Percentiles rank a stretch among this genome's conserved stretches.
phyloP scores from a whole-genome alignment of 2,888 invertebrate species.

The Clivina fossor region DNA sequence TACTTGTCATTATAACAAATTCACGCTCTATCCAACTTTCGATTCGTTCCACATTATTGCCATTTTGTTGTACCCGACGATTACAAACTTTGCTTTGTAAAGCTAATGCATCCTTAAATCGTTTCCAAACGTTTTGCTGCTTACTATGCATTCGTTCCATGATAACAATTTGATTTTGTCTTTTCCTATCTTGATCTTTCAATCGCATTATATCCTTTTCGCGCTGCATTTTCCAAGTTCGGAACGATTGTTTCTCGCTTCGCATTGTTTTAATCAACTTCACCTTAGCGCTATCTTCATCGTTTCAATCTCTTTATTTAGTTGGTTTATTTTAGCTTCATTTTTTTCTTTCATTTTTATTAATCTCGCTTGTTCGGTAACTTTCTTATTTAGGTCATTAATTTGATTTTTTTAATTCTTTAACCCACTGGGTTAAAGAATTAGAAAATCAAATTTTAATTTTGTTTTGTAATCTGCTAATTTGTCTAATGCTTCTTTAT shows the following conservation, averaged over 20 bases:
- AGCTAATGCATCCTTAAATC: slow-evolving; percentile 64
- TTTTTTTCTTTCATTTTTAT: slow-evolving; percentile 79
- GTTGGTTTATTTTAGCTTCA: slow-evolving; percentile 71
- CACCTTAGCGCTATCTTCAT: slow-evolving; percentile 83
- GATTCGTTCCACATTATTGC: slow-evolving; percentile 49
- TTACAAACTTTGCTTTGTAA: slow-evolving; percentile 61
- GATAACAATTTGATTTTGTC: slow-evolving; percentile 75
- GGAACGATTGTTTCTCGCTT: slow-evolving; percentile 79
- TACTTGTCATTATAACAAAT: slow-evolving; percentile 74
- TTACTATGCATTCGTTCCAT: slow-evolving; percentile 77
- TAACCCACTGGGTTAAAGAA: too few relatives aligned
- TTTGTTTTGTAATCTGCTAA: too few relatives aligned
- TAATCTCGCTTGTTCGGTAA: slow-evolving; percentile 53
- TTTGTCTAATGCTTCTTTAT: too few relatives aligned
- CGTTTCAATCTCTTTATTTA: slow-evolving; percentile 70
- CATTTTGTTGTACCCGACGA: slow-evolving; percentile 55
- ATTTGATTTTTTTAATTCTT: slow-evolving; percentile 78
- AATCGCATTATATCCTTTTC: slow-evolving; percentile 79
- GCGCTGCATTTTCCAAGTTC: slow-evolving; percentile 76
- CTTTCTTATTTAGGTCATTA: slow-evolving; percentile 68
- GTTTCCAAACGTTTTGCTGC: slow-evolving; percentile 79
- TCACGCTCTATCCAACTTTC: slow-evolving; percentile 64
- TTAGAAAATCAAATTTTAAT: too few relatives aligned
- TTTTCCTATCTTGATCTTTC: slow-evolving; percentile 79
- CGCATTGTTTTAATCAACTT: slow-evolving; percentile 74